Evolutionary conservation across 2,113 vertebrate genomes (phyloP).

Genomic region (Hippocampus guttulatus): DNA sequence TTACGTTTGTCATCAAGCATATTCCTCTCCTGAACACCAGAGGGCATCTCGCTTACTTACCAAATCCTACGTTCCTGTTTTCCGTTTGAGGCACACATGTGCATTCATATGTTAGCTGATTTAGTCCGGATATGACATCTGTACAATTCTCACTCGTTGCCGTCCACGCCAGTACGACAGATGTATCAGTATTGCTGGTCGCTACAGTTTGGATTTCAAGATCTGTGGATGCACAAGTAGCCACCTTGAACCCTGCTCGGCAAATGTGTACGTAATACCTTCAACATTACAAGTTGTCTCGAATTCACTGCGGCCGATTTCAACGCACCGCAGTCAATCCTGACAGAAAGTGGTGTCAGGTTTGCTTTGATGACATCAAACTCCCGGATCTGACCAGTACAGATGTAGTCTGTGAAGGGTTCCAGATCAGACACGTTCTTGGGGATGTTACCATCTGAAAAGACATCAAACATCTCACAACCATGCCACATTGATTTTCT

Average conservation of each 20-base stretch:
- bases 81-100: accelerated
- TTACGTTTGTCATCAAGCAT: not conserved
- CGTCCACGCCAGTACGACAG: not conserved
- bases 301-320: not conserved
- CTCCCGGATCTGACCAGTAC: slow-evolving; percentile 12
- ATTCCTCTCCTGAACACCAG: not conserved
- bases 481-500: not conserved
- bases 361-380: accelerated
- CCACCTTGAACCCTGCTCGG: slow-evolving; percentile 1
- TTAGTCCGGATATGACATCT: accelerated
- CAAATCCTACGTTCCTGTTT: accelerated
- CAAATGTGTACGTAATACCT: not conserved
- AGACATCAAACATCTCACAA: slow-evolving; percentile 10
- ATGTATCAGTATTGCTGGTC: accelerated
- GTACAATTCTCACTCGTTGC: not conserved
- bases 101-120: not conserved
- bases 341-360: accelerated
- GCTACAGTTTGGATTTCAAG: not conserved
- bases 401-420: slow-evolving; percentile 30
- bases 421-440: slow-evolving; percentile 6
- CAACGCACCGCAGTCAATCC: slow-evolving; percentile 38
- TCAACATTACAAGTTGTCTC: not conserved
- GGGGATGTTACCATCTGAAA: not conserved
- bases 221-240: slow-evolving; percentile 35
- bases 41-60: slow-evolving; percentile 9